A percentile compares a stretch with the other conserved stretches of the same genome.
phyloP scores from a whole-genome alignment of 2,113 vertebrate species.

The Cynocephalus volans region DNA sequence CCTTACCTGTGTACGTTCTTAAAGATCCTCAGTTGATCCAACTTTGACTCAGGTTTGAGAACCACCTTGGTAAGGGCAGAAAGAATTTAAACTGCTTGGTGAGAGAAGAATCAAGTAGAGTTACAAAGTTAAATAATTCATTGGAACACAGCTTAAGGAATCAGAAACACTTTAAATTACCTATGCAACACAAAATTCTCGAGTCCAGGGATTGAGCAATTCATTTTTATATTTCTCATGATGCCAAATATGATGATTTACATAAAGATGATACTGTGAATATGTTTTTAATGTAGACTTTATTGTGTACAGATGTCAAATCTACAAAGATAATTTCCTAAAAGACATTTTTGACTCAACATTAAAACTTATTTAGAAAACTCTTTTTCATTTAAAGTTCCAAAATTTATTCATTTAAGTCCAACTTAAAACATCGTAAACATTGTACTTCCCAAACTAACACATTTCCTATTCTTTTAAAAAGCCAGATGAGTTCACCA shows the following conservation, averaged over 20 bases:
- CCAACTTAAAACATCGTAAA: constrained; percentile 44
- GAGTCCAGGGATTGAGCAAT: constrained; percentile 52
- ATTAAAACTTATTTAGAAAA: constrained; percentile 65
- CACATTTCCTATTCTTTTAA: constrained; percentile 51
- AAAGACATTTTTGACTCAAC: constrained; percentile 57
- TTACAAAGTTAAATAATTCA: constrained; percentile 63
- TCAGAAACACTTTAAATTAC: constrained; percentile 64
- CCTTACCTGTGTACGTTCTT: neutral
- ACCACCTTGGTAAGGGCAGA: neutral
- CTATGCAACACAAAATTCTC: constrained; percentile 49
- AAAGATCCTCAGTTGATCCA: neutral
- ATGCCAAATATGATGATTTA: constrained; percentile 66
- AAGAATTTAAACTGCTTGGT: constrained; percentile 30
- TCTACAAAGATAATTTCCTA: constrained; percentile 60
- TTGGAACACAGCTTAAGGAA: constrained; percentile 48
- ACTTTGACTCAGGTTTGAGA: constrained; percentile 34
- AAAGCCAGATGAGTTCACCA: constrained; percentile 40
- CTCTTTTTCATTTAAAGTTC: constrained; percentile 65
- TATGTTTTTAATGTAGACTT: constrained; percentile 47
- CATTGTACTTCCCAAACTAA: constrained; percentile 53
- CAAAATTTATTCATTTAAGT: constrained; percentile 48
- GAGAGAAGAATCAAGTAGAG: constrained; percentile 47
- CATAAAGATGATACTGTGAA: constrained; percentile 62
- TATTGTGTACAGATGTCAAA: constrained; percentile 58
- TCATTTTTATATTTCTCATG: constrained; percentile 64